phyloP scores from a whole-genome alignment of 2,797 vertebrate genomes.

The Gadopsis bispinosus region DNA sequence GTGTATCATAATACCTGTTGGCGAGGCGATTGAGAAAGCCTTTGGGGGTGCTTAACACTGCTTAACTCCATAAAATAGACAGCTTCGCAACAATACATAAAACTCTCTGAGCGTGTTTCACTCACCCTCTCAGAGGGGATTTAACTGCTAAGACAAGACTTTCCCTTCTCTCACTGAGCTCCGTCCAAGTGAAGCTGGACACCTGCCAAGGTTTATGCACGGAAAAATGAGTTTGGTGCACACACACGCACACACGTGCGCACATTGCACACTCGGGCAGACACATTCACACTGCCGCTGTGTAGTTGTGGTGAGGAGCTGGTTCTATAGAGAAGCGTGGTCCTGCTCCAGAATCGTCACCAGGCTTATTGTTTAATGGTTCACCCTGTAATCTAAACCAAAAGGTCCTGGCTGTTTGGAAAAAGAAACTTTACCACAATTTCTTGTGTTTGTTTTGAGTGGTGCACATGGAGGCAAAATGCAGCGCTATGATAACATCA shows the following conservation, averaged over 20 bases:
- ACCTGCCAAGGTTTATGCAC: conserved; percentile 66
- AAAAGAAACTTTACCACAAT: not conserved
- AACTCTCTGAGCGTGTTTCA: conserved; percentile 70
- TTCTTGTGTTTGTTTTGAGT: not conserved
- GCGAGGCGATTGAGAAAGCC: conserved; percentile 62
- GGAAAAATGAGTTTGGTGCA: conserved; percentile 41
- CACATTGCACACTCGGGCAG: not conserved
- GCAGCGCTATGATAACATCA: not conserved
- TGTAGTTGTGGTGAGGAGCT: conserved; percentile 10
- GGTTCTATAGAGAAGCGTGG: not conserved
- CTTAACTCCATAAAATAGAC: conserved; percentile 72
- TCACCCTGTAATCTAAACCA: conserved; percentile 3
- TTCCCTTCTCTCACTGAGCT: conserved; percentile 66
- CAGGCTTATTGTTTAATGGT: not conserved
- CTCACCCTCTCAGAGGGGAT: conserved; percentile 75
- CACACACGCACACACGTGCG: not conserved
- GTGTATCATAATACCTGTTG: conserved; percentile 70
- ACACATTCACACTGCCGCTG: conserved; percentile 7
- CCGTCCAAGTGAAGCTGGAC: conserved; percentile 78
- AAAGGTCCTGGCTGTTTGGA: not conserved
- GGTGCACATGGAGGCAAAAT: not conserved
- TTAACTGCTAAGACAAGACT: conserved; percentile 76
- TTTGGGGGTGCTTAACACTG: conserved; percentile 61
- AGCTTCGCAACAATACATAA: conserved; percentile 78
- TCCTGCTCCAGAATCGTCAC: not conserved